Conservation (phyloP, 92 coral and sea anemone genomes). For the Zoanthus solanderi region DNA sequence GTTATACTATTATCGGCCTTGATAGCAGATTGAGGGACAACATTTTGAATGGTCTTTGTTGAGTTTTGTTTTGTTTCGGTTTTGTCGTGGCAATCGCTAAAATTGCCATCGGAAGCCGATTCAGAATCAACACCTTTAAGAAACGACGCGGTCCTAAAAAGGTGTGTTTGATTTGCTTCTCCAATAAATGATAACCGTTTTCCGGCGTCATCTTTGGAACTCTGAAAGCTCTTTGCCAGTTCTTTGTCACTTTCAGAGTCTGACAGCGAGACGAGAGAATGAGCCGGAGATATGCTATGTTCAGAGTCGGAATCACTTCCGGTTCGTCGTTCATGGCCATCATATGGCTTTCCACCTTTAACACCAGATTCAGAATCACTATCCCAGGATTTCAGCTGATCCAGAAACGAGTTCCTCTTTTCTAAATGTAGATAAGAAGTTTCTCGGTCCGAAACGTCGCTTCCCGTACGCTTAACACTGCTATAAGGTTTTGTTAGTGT, state of each 20-base stretch:
- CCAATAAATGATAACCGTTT: slow-evolving; percentile 57
- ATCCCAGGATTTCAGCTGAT: slow-evolving; percentile 75
- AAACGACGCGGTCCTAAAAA: slow-evolving; percentile 73
- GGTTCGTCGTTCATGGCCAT: slow-evolving; percentile 62
- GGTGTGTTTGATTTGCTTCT: slow-evolving; percentile 55
- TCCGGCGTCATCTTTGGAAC: slow-evolving; percentile 30
- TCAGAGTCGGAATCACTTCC: slow-evolving; percentile 77
- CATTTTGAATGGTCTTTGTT: slow-evolving; percentile 42
- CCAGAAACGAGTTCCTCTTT: slow-evolving; percentile 66
- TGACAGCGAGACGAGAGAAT: slow-evolving; percentile 84
- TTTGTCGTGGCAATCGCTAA: slow-evolving; percentile 47
- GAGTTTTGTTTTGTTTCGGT: slow-evolving; percentile 5
- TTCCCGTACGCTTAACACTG: slow-evolving; percentile 27
- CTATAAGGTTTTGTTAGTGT: not conserved
- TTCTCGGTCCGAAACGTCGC: slow-evolving; percentile 48
- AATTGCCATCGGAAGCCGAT: slow-evolving; percentile 78
- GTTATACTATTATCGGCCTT: slow-evolving; percentile 39
- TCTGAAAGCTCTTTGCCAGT: slow-evolving; percentile 71
- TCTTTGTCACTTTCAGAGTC: slow-evolving; percentile 89
- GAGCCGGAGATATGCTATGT: slow-evolving; percentile 88
- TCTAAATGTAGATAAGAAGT: slow-evolving; percentile 85
- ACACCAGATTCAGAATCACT: slow-evolving; percentile 40
- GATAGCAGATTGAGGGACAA: slow-evolving; percentile 48
- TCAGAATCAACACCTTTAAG: slow-evolving; percentile 76
- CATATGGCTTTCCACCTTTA: slow-evolving; percentile 70